Evolutionary conservation across 2,888 invertebrate species (phyloP).

Genomic region (Phaonia tiefii): DNA sequence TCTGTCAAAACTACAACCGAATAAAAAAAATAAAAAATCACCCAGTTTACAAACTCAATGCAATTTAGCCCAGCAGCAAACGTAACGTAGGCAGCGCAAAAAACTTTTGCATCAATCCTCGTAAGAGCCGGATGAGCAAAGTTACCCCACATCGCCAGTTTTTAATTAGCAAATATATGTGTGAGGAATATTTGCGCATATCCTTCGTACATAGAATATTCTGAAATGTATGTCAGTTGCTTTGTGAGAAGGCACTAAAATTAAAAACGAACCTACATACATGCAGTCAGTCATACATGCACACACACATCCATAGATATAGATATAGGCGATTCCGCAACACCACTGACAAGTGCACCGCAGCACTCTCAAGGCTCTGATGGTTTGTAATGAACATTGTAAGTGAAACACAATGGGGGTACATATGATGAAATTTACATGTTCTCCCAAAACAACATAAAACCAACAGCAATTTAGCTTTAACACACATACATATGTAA

Average conservation of each 20-base stretch:
- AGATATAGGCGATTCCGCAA: background rate
- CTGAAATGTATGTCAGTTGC: constrained; percentile 14
- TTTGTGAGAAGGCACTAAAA: constrained; percentile 7
- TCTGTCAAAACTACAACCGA: too few relatives aligned
- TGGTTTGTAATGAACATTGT: constrained; percentile 22
- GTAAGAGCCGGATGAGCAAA: too few relatives aligned
- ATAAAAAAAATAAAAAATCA: too few relatives aligned
- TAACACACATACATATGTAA: constrained; percentile 30
- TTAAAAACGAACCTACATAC: constrained; percentile 15
- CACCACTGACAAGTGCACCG: background rate
- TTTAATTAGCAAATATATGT: constrained; percentile 38
- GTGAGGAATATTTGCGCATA: constrained; percentile 8
- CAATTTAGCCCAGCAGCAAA: too few relatives aligned
- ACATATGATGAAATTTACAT: constrained; percentile 15
- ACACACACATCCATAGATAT: too few relatives aligned
- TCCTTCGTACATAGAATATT: background rate
- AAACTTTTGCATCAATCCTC: constrained; percentile 24
- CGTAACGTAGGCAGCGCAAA: too few relatives aligned
- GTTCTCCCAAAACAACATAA: background rate
- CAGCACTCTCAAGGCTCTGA: background rate
- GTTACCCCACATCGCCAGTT: constrained; percentile 16
- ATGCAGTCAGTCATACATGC: too few relatives aligned
- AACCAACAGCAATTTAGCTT: constrained; percentile 28
- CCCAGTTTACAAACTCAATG: too few relatives aligned
- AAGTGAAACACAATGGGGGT: constrained; percentile 9